Evolutionary conservation across 1,140 invertebrate genomes (phyloP).

Genomic region (Palaemon carinicauda): DNA sequence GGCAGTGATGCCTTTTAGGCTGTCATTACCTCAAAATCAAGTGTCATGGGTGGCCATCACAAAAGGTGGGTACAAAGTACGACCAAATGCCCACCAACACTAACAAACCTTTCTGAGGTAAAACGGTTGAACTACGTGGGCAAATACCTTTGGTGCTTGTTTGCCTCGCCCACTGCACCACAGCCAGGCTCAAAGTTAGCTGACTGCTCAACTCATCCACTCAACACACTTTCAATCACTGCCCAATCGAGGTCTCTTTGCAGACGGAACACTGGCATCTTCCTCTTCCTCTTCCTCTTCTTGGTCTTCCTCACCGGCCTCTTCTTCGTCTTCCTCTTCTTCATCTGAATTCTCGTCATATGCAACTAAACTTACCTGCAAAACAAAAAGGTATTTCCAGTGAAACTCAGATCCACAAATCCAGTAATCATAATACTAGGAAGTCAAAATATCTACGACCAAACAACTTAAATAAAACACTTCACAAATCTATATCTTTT

Average conservation of each 20-base stretch:
- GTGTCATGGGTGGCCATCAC: slow-evolving; percentile 6
- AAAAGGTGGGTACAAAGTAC: background rate
- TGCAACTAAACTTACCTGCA: slow-evolving; percentile 86
- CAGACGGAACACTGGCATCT: slow-evolving; percentile 32
- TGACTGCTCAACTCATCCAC: slow-evolving; percentile 16
- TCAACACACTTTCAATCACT: slow-evolving; percentile 22
- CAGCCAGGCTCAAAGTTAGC: slow-evolving; percentile 13
- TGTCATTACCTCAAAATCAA: slow-evolving; percentile 12
- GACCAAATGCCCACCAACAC: background rate
- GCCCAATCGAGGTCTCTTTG: slow-evolving; percentile 31
- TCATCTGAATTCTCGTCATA: slow-evolving; percentile 96
- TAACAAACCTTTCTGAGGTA: background rate
- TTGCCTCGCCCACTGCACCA: slow-evolving; percentile 27
- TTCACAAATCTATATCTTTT: too few species aligned
- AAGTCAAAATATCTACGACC: too few species aligned
- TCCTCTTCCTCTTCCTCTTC: slow-evolving; percentile 42
- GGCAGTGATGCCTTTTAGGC: slow-evolving; percentile 12
- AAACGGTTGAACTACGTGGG: background rate
- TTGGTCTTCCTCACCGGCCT: slow-evolving; percentile 65
- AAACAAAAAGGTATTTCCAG: slow-evolving; percentile 26
- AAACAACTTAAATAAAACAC: too few species aligned
- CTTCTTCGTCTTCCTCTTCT: slow-evolving; percentile 81
- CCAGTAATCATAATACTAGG: too few species aligned
- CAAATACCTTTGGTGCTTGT: background rate
- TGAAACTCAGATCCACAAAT: too few species aligned